Evolutionary conservation across 2,888 invertebrate species (phyloP).

Genomic region (Azorinus chamasolen): DNA sequence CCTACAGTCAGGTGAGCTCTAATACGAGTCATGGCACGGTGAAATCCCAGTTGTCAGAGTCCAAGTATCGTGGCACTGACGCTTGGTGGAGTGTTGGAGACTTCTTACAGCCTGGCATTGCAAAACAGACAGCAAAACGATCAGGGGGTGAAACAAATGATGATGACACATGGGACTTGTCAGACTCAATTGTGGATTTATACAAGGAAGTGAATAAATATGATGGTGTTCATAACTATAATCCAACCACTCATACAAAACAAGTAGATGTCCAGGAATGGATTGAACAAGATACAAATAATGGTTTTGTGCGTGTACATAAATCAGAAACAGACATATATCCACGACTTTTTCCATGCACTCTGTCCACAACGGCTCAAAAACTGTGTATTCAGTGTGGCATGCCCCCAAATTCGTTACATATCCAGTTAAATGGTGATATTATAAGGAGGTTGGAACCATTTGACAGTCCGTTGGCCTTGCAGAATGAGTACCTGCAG

Average conservation of each 20-base stretch:
- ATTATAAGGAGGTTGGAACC: constrained; percentile 85
- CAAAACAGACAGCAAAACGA: constrained; percentile 67
- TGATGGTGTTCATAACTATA: constrained; percentile 48
- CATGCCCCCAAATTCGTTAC: constrained; percentile 83
- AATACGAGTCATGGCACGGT: constrained; percentile 19
- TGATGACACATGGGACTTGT: constrained; percentile 85
- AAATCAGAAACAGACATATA: constrained; percentile 75
- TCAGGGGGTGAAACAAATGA: constrained; percentile 66
- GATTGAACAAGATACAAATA: constrained; percentile 81
- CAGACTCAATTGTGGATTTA: constrained; percentile 84
- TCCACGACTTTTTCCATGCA: constrained; percentile 84
- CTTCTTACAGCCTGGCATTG: constrained; percentile 70
- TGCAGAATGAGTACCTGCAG: constrained; percentile 86
- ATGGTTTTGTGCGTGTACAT: constrained; percentile 85
- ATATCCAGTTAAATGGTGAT: constrained; percentile 86
- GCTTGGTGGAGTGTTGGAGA: constrained; percentile 82
- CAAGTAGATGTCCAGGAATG: constrained; percentile 76
- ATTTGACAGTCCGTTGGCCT: constrained; percentile 85
- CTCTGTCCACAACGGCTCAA: constrained; percentile 84
- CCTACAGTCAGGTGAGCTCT: constrained; percentile 44
- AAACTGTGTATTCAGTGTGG: constrained; percentile 84
- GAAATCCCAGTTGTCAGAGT: constrained; percentile 2
- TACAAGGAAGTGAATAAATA: constrained; percentile 75
- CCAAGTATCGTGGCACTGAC: constrained; percentile 69
- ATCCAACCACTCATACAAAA: constrained; percentile 20